A percentile compares a stretch with the other conserved stretches of the same genome.
phyloP scores from a whole-genome alignment of 2,888 invertebrate species.

The Eristalis intricaria region DNA sequence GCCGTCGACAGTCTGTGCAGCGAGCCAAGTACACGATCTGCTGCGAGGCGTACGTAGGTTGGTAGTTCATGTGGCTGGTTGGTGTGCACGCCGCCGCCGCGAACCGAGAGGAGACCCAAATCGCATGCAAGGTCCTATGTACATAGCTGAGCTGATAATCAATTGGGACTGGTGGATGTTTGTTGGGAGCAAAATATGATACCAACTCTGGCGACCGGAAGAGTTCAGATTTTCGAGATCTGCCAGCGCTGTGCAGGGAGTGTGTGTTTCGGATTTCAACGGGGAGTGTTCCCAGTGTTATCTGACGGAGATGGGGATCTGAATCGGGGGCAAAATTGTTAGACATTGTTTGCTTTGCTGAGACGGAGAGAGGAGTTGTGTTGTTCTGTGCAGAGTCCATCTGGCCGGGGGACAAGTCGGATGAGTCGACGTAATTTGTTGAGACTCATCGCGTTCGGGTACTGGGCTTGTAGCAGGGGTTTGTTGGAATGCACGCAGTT shows the following conservation, averaged over 20 bases:
- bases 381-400: neutral
- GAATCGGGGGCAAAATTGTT: neutral
- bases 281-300: conserved; percentile 1
- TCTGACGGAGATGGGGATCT: conserved; percentile 27
- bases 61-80: conserved; percentile 39
- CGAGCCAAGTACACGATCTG: conserved; percentile 51
- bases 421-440: neutral
- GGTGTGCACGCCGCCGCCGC: conserved; percentile 5
- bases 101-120: conserved; percentile 7
- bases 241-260: neutral
- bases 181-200: conserved; percentile 39
- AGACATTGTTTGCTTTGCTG: conserved; percentile 1
- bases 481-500: neutral
- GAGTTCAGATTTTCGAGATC: conserved; percentile 28
- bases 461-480: neutral
- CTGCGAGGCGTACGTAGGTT: conserved; percentile 50
- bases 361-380: neutral
- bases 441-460: neutral
- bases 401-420: neutral
- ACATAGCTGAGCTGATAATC: conserved; percentile 28
- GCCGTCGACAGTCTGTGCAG: conserved; percentile 16
- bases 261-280: neutral
- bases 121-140: conserved; percentile 23
- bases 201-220: conserved; percentile 14
- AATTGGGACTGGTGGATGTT: conserved; percentile 21